These are phyloP conservation scores for Volucella inflata DNA, from an alignment of 2,888 invertebrate species.

Conservation along the genomic window DNA sequence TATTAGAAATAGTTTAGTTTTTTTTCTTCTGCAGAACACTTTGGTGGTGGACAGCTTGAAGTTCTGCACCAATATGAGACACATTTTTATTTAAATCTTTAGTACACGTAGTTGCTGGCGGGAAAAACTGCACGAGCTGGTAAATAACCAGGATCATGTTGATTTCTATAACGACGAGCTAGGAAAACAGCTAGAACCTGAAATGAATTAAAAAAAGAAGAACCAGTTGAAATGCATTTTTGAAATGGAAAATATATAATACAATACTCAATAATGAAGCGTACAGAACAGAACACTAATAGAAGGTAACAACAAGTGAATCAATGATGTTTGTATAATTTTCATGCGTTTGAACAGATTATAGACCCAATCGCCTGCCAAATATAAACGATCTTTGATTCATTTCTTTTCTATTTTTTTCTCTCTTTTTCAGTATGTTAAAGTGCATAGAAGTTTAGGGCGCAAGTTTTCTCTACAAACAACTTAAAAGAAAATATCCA, in stretches of 20 bases:
- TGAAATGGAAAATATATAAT: not conserved
- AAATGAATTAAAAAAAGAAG: conserved; percentile 77
- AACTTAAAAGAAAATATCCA: not conserved
- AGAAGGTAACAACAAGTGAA: not conserved
- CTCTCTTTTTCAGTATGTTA: too few species aligned
- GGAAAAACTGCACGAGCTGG: conserved; percentile 90
- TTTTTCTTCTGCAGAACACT: conserved; percentile 43
- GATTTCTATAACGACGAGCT: conserved; percentile 92
- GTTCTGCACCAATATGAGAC: conserved; percentile 48
- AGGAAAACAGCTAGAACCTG: conserved; percentile 93
- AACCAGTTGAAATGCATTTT: not conserved
- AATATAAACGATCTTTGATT: not conserved
- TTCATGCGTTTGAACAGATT: not conserved
- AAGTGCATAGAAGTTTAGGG: not conserved
- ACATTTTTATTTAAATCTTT: conserved; percentile 16
- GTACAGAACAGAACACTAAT: not conserved
- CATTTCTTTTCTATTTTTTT: too few species aligned
- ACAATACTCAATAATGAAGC: not conserved
- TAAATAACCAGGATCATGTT: conserved; percentile 90
- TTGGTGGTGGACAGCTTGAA: conserved; percentile 52
- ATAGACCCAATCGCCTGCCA: not conserved
- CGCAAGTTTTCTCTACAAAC: not conserved
- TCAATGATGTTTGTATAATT: not conserved
- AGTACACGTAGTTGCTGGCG: conserved; percentile 82
- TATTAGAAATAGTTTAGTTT: not conserved